Percentiles rank a stretch among this genome's conserved stretches.
Evolutionary conservation across 2,888 invertebrate genomes (phyloP).

Genomic region (Anodontia alba): DNA sequence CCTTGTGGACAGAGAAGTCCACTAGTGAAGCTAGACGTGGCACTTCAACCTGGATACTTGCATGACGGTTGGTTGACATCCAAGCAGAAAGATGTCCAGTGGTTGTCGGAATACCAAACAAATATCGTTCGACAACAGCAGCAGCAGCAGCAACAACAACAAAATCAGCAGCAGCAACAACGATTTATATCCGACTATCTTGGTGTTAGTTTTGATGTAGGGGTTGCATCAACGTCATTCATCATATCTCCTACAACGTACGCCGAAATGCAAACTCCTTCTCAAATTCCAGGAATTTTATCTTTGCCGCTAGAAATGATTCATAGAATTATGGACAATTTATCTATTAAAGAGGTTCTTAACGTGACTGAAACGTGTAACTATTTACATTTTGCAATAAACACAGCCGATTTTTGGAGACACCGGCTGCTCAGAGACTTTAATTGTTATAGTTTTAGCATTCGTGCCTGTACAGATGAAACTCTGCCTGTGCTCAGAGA

Average conservation of each 20-base stretch:
- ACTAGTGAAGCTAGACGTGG: background rate
- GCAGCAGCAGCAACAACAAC: no score
- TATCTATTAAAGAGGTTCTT: background rate
- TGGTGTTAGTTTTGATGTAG: background rate
- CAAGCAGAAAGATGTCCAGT: background rate
- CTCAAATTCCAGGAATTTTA: background rate
- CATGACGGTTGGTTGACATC: background rate
- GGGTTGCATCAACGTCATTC: background rate
- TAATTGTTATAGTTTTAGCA: background rate
- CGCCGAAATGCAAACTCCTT: background rate
- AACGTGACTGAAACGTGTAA: background rate
- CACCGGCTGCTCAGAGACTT: no score
- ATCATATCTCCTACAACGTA: background rate
- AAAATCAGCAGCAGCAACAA: background rate
- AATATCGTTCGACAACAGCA: no score
- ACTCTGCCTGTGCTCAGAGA: background rate
- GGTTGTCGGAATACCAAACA: background rate
- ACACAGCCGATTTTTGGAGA: background rate
- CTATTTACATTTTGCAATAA: background rate
- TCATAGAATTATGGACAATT: background rate
- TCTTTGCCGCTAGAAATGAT: background rate
- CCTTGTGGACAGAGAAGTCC: background rate
- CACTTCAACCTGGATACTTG: background rate
- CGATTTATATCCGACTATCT: background rate
- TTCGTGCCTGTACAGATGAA: background rate